These are phyloP conservation scores for Pachycephus smyrnensis DNA, from an alignment of 2,888 invertebrate genomes.

Conservation along the genomic window DNA sequence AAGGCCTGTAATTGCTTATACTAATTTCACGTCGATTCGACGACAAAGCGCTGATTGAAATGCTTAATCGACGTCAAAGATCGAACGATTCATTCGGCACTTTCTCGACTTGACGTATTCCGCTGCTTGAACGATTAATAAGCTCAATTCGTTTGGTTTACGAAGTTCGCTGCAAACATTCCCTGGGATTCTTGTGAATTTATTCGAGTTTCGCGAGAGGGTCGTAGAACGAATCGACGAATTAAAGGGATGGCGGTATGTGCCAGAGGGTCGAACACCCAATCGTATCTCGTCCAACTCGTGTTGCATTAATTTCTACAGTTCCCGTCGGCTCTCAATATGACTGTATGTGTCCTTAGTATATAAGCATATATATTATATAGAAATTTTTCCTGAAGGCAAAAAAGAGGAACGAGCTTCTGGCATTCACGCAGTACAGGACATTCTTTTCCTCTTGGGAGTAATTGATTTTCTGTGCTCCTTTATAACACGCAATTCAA, in stretches of 20 bases:
- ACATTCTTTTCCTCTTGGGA: conserved; percentile 15
- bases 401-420: background rate
- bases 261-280: background rate
- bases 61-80: background rate
- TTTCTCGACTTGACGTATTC: background rate
- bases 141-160: background rate
- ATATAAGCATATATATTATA: background rate
- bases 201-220: background rate
- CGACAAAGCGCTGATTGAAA: background rate
- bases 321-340: background rate
- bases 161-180: background rate
- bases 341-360: background rate
- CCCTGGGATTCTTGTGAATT: background rate
- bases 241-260: background rate
- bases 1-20: background rate
- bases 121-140: background rate
- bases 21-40: background rate
- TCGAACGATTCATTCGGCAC: background rate
- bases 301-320: conserved; percentile 2
- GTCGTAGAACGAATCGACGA: conserved; percentile 4
- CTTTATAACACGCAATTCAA: conserved; percentile 32
- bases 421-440: background rate
- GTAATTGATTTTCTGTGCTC: conserved; percentile 47
- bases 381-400: background rate
- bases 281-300: background rate